Base-by-base conservation (phyloP, 2,113 vertebrate species). In the Helogale parvula region DNA sequence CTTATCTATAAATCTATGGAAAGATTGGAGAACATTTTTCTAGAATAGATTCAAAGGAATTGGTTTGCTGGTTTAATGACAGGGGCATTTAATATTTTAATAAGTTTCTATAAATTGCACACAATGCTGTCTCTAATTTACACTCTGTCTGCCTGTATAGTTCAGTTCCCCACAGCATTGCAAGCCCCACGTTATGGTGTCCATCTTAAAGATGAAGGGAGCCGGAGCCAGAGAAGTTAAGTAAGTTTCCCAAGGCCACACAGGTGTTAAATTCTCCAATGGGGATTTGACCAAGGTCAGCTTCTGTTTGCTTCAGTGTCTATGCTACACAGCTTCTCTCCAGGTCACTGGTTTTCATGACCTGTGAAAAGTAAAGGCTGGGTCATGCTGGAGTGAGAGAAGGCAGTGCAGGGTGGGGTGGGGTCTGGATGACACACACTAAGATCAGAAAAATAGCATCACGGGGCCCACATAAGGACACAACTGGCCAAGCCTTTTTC, bases 61-160 rank as follows among this genome's bases (percentile, higher is more conserved):
- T 88, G 65, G 83, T 47, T 47, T 90, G 7, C 47, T 88, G 57
- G 54, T 93, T 90, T 85, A 93, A 63, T 81, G 89, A 60, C 31
- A 84, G 45, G n/a, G 60, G 41, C 27, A 71, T 57, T 94, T 91
- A 79, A 74, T 93, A 88, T 69, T 95, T 94, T 90, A 41, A 63
- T 68, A 31, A 77, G 50, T 96, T 85, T 74, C 82, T 94, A 35
- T 35, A 93, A 91, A 84, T 66, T 88, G 54, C 13, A 21, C 2
- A 27, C 41, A 50, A 25, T 81, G 5, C 15, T 88, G 1, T 69
- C 9, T 84, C 54, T 96, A 65, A 84, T 69, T 83, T 90, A 88
- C 8, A 79, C 15, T 74, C 83, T 3, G 23, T 90, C 25, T 68
- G 29, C 33, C 41, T 68, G 13, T 12, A 11, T 7, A 38, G 47